Base-by-base conservation (phyloP, 1,140 invertebrate species). In the Ruditapes philippinarum region DNA sequence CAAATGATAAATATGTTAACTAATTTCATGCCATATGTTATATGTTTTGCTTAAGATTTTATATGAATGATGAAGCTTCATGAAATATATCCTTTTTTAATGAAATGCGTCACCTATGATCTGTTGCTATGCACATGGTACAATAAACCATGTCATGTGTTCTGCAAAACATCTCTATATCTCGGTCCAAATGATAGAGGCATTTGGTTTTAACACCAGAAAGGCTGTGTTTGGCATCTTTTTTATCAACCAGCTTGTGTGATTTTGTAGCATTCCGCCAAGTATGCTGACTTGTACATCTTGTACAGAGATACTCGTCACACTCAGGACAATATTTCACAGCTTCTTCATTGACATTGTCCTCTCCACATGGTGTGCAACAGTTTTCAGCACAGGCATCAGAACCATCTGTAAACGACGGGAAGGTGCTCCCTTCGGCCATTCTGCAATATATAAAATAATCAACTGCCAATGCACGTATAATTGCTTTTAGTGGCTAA, bases 101-200 rank as follows among this genome's bases (percentile, higher is more conserved):
- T n/a, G n/a, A n/a, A n/a, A n/a, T n/a, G 5, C 5, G 42, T 45
- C n/a, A 70, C 65, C 65, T 38, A 28, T 70, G 65, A 3, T 70
- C 65, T 28, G n/a, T 70, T 1, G 65, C 33, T 14, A 70, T 70
- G 25, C 65, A 70, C 14, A 31, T 38, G 19, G 25, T 4, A 40
- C 65, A 70, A n/a, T 38, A 70, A 17, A 70, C 65, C 65, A 70
- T 70, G 33, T 70, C 65, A 38, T 70, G 65, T 3, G 9, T 36
- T 28, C 22, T 22, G 22, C 49, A 42, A 38, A 40, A 31, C 40
- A 40, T 36, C 45, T 82, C 62, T n/a, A 42, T 22, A 68, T 68
- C 36, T 65, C 51, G 28, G 25, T 60, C 51, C 4, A 22, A 54
- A 60, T 49, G 36, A 3, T 25, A 25, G 11, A 7, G 9, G n/a